Percentiles rank a stretch among this genome's conserved stretches.
Evolutionary conservation across 1,140 invertebrate genomes (phyloP).

Genomic region (Araneus ventricosus): DNA sequence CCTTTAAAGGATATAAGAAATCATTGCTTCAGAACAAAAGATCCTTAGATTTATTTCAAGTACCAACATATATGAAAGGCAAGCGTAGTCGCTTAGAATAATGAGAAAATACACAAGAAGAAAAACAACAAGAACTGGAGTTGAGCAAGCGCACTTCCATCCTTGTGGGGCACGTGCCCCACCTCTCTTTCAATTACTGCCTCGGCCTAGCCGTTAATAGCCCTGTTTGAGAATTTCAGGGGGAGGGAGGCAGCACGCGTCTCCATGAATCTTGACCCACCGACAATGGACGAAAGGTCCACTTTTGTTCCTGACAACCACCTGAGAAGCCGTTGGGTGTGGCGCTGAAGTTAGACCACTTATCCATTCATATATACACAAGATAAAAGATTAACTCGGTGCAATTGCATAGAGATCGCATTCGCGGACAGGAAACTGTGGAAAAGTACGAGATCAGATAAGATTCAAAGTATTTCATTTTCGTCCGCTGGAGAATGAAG

Average conservation of each 20-base stretch:
- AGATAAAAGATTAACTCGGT: not conserved
- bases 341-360: not conserved
- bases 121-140: not conserved
- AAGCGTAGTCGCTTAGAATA: not conserved
- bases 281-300: constrained; percentile 27
- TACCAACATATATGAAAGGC: not conserved
- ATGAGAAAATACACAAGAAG: not conserved
- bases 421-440: not conserved
- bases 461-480: constrained; percentile 16
- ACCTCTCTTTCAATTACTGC: constrained; percentile 69
- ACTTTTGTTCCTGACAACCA: not conserved
- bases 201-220: constrained; percentile 16
- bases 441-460: not conserved
- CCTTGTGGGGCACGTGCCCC: constrained; percentile 23
- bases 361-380: constrained; percentile 49
- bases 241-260: not conserved
- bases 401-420: not conserved
- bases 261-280: not conserved
- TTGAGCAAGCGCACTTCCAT: not conserved
- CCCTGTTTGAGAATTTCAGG: constrained; percentile 22
- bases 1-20: not conserved
- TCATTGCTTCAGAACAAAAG: not conserved
- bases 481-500: not conserved
- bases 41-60: not conserved
- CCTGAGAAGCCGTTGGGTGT: constrained; percentile 18